These are phyloP conservation scores for Platerodrilus igneus DNA, from an alignment of 2,888 invertebrate species.

Conservation along the genomic window DNA sequence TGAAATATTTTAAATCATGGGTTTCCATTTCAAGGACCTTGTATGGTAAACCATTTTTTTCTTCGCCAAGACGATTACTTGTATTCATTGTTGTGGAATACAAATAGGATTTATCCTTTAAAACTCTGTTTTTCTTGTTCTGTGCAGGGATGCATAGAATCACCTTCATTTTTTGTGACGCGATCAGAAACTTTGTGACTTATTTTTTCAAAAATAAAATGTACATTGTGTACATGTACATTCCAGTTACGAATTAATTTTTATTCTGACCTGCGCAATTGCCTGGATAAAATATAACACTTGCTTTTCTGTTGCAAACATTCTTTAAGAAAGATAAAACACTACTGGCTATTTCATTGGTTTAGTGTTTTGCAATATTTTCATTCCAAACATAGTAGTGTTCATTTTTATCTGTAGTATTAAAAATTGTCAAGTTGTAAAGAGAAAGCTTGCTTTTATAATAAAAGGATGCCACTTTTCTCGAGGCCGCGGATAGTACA, in stretches of 20 bases:
- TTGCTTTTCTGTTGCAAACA: background rate
- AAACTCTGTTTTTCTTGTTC: slow-evolving; percentile 2
- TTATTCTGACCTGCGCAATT: slow-evolving; percentile 11
- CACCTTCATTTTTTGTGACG: slow-evolving; percentile 10
- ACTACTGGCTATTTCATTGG: slow-evolving; percentile 7
- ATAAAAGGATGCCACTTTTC: slow-evolving; percentile 25
- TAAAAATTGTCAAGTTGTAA: slow-evolving; percentile 23
- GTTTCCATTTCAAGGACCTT: slow-evolving; percentile 6
- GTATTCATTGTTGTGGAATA: slow-evolving; percentile 6
- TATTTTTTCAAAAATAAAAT: slow-evolving; percentile 3
- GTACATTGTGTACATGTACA: slow-evolving; percentile 5
- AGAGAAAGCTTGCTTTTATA: slow-evolving; percentile 23
- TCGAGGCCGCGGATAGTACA: slow-evolving; percentile 24
- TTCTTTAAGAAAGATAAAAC: slow-evolving; percentile 7
- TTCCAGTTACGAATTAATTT: slow-evolving; percentile 4
- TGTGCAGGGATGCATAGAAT: slow-evolving; percentile 6
- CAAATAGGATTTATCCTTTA: slow-evolving; percentile 4
- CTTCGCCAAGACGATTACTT: slow-evolving; percentile 8
- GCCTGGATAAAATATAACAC: slow-evolving; percentile 9
- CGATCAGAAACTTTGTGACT: slow-evolving; percentile 8
- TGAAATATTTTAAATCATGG: no score
- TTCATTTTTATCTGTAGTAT: slow-evolving; percentile 10
- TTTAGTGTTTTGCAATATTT: slow-evolving; percentile 3
- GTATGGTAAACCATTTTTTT: slow-evolving; percentile 9
- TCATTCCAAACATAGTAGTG: slow-evolving; percentile 16